Conservation (phyloP, 2,113 vertebrate species). For the Chlorocebus sabaeus region DNA sequence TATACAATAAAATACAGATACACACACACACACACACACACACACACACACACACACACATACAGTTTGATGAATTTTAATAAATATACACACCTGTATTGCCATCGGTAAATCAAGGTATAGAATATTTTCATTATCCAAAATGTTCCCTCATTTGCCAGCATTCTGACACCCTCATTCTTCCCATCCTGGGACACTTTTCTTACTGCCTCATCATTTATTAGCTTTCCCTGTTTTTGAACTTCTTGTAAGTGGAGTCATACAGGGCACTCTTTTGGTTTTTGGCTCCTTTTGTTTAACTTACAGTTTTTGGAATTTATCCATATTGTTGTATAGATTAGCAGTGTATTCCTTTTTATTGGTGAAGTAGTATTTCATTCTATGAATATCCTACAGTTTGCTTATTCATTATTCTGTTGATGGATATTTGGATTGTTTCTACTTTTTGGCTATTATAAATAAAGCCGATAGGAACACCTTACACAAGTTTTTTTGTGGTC, state of each 20-base stretch:
- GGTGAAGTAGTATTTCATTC: neutral
- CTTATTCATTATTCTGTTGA: neutral
- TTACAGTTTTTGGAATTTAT: neutral
- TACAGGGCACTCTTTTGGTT: neutral
- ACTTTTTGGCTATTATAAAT: neutral
- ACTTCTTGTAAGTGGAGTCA: slow-evolving; percentile 5
- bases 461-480: neutral
- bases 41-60: neutral
- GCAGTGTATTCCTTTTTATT: neutral
- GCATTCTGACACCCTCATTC: neutral
- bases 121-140: neutral
- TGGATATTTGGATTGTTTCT: neutral
- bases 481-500: neutral
- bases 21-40: too few species aligned
- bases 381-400: neutral
- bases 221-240: slow-evolving; percentile 33
- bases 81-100: neutral
- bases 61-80: neutral
- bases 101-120: neutral
- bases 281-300: slow-evolving; percentile 7
- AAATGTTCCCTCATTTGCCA: neutral
- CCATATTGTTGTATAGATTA: neutral
- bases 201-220: neutral
- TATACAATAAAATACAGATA: neutral
- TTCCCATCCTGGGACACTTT: neutral